Evolutionary conservation across 2,888 invertebrate genomes (phyloP).

Genomic region (Dolichopus griseipennis): DNA sequence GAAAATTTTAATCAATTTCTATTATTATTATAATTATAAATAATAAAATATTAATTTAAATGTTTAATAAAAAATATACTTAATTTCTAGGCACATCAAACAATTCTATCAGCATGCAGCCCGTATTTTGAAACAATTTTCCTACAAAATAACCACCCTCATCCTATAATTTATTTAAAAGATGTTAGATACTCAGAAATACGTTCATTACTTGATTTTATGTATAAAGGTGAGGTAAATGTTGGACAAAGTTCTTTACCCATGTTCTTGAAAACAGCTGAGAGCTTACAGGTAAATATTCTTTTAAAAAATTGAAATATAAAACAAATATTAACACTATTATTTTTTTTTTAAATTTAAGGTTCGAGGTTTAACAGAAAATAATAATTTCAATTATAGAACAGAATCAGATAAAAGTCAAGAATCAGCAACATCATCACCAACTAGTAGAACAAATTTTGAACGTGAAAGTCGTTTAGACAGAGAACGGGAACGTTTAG

Average conservation of each 20-base stretch:
- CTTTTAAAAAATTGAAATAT: not conserved
- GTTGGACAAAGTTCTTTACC: conserved; percentile 85
- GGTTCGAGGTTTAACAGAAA: conserved; percentile 77
- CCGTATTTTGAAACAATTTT: conserved; percentile 90
- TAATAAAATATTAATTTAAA: not conserved
- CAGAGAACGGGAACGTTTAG: conserved; percentile 18
- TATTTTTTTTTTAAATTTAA: conserved; percentile 21
- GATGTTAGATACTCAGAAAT: conserved; percentile 84
- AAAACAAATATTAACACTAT: not conserved
- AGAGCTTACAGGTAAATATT: conserved; percentile 66
- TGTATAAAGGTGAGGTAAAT: conserved; percentile 88
- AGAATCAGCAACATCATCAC: conserved; percentile 40
- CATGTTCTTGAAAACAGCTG: conserved; percentile 85
- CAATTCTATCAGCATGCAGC: conserved; percentile 86
- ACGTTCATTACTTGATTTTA: conserved; percentile 82
- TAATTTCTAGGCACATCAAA: conserved; percentile 75
- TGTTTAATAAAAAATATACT: conserved; percentile 12
- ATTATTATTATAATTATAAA: not conserved
- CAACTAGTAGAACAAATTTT: conserved; percentile 32
- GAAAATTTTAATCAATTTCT: too few relatives aligned
- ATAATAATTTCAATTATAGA: conserved; percentile 52
- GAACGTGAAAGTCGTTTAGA: conserved; percentile 24
- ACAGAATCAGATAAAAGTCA: conserved; percentile 42
- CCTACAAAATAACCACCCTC: conserved; percentile 79
- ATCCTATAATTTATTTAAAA: conserved; percentile 86